These are phyloP conservation scores for Cinara cedri DNA, from an alignment of 2,888 invertebrate species.

Conservation along the genomic window DNA sequence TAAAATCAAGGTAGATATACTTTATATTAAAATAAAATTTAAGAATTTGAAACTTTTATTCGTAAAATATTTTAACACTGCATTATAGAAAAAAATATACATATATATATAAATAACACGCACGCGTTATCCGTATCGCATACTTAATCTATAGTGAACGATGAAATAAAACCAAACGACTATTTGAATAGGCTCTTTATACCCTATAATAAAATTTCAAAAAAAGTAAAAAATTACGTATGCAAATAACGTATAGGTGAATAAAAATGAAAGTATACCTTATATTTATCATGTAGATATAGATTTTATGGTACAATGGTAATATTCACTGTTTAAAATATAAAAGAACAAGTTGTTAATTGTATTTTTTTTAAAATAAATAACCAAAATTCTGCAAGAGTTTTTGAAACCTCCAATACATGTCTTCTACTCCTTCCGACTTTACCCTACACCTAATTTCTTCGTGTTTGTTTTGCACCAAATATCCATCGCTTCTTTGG, in stretches of 20 bases:
- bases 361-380: no score
- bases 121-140: neutral
- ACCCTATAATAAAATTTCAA: neutral
- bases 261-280: neutral
- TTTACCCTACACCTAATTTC: no score
- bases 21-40: neutral
- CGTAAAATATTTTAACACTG: neutral
- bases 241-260: neutral
- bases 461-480: no score
- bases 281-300: no score
- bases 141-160: neutral
- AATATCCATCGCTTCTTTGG: no score
- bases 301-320: no score
- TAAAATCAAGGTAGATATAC: neutral
- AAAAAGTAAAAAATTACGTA: constrained; percentile 9
- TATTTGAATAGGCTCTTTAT: constrained; percentile 1
- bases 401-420: no score
- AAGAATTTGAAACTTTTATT: neutral
- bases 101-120: constrained; percentile 2
- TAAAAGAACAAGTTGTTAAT: no score
- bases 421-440: no score
- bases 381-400: no score
- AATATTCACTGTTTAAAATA: no score
- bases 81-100: neutral
- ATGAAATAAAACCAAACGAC: neutral